Evolutionary conservation across 2,888 invertebrate species (phyloP).

Genomic region (Coelinius sp.): DNA sequence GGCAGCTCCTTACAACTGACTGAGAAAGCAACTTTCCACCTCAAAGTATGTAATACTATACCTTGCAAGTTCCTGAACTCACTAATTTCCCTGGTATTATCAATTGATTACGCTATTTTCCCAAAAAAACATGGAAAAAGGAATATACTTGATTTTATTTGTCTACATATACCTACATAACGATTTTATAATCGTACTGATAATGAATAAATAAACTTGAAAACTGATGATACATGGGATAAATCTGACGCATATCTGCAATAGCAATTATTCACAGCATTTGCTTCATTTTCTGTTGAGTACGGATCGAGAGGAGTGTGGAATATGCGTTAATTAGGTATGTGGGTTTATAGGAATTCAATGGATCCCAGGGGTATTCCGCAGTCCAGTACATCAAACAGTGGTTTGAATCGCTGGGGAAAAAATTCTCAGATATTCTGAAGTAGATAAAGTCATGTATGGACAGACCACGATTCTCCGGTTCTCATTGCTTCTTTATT

Average conservation of each 20-base stretch:
- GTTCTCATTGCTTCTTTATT: background rate
- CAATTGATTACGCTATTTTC: background rate
- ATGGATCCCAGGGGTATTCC: background rate
- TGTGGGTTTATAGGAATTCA: conserved; percentile 15
- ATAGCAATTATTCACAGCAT: background rate
- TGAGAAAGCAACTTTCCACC: background rate
- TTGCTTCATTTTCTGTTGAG: background rate
- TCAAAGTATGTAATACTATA: background rate
- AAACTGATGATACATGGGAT: background rate
- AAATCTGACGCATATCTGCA: background rate
- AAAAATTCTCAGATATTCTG: background rate
- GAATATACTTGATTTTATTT: no score
- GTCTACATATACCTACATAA: no score
- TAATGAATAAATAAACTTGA: background rate
- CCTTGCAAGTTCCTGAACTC: background rate
- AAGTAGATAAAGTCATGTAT: background rate
- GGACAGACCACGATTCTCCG: background rate
- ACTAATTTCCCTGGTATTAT: background rate
- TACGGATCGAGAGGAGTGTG: conserved; percentile 21
- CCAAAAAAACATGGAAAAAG: background rate
- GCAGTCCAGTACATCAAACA: background rate
- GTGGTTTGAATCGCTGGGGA: background rate
- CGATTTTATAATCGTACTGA: background rate
- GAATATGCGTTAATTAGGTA: conserved; percentile 67
- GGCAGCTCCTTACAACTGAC: background rate